Evolutionary conservation across 2,888 invertebrate species (phyloP).

Genomic region (Oxyscelio sp.): DNA sequence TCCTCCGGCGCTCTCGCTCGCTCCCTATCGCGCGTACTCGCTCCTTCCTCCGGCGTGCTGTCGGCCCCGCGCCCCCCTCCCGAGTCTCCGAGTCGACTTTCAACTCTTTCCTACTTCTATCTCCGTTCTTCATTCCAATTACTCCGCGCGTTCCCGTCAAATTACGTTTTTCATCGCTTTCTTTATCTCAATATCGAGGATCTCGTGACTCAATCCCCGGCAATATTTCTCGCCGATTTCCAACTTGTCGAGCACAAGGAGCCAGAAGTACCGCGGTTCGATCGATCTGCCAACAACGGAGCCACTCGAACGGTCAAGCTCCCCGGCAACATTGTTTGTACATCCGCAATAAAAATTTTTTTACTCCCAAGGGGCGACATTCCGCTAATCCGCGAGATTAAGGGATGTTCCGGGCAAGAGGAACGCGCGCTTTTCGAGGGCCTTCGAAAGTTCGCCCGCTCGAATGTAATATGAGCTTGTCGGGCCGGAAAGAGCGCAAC

Average conservation of each 20-base stretch:
- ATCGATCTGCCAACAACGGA: slow-evolving; percentile 39
- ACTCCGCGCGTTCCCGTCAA: slow-evolving; percentile 55
- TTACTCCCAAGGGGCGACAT: slow-evolving; percentile 79
- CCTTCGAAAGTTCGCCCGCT: slow-evolving; percentile 83
- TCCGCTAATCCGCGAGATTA: slow-evolving; percentile 33
- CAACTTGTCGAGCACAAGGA: slow-evolving; percentile 63
- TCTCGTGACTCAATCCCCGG: slow-evolving; percentile 50
- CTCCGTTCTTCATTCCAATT: slow-evolving; percentile 70
- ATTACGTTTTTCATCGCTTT: slow-evolving; percentile 67
- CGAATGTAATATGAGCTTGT: slow-evolving; percentile 83
- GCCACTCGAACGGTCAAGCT: slow-evolving; percentile 67
- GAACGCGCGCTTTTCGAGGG: slow-evolving; percentile 81
- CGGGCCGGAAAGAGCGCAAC: slow-evolving; percentile 71
- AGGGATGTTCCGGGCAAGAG: slow-evolving; percentile 58
- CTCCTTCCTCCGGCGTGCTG: slow-evolving; percentile 73
- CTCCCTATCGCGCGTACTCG: slow-evolving; percentile 54
- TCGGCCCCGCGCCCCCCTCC: slow-evolving; percentile 77
- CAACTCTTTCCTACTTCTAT: slow-evolving; percentile 74
- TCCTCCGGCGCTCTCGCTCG: slow-evolving; percentile 83
- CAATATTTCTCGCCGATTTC: slow-evolving; percentile 69
- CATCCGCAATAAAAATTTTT: slow-evolving; percentile 73
- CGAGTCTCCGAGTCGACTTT: slow-evolving; percentile 71
- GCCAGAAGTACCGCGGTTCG: slow-evolving; percentile 40
- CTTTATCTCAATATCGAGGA: slow-evolving; percentile 65
- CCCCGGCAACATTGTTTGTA: slow-evolving; percentile 51